Conservation (phyloP, 2,113 vertebrate genomes). For the Gobio gobio region DNA sequence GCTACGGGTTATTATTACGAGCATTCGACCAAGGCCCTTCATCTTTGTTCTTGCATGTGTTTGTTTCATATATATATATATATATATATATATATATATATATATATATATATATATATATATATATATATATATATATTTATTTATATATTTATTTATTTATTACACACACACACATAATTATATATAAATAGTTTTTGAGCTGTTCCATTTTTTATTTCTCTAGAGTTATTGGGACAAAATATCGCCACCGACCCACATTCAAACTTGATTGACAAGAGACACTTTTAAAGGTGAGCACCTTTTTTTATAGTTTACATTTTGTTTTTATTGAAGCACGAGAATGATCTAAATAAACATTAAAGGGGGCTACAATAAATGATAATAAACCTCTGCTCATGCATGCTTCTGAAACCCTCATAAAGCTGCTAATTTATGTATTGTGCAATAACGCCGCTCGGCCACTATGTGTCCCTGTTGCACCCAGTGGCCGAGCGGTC, state of each 20-base stretch:
- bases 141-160: too few species aligned
- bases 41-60: background rate
- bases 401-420: background rate
- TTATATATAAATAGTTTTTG: background rate
- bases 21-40: background rate
- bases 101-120: too few species aligned
- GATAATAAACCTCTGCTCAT: background rate
- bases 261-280: conserved; percentile 80
- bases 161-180: too few species aligned
- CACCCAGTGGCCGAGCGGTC: conserved; percentile 29
- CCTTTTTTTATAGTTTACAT: background rate
- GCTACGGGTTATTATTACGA: background rate
- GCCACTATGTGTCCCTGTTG: conserved; percentile 55
- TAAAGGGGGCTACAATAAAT: background rate
- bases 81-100: too few species aligned
- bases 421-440: conserved; percentile 5
- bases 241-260: conserved; percentile 74
- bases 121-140: too few species aligned
- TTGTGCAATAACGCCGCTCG: conserved; percentile 46
- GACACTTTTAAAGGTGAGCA: conserved; percentile 74
- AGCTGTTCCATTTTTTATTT: conserved; percentile 26
- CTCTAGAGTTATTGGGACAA: conserved; percentile 79
- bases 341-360: background rate
- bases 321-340: background rate
- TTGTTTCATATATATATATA: background rate